Percentiles rank a stretch among this genome's conserved stretches.
Conservation (phyloP, 1,140 invertebrate genomes). For the Calephelis virginiensis region DNA sequence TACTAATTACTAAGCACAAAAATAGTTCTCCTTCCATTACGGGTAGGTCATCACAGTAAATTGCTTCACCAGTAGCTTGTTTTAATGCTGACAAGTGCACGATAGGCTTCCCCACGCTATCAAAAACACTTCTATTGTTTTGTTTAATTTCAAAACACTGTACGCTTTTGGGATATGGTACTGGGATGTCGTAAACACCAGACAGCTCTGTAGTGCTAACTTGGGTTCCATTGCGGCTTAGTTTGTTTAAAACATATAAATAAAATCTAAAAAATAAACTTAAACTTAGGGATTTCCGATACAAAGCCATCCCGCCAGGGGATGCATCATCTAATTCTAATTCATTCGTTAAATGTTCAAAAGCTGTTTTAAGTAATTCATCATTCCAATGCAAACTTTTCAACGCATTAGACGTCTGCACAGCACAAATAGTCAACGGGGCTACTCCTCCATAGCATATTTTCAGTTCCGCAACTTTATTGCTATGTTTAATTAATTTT, state of each 20-base stretch:
- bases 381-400: constrained; percentile 86
- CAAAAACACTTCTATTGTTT: constrained; percentile 72
- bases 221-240: constrained; percentile 48
- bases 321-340: constrained; percentile 86
- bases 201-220: constrained; percentile 70
- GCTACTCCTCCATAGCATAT: constrained; percentile 95
- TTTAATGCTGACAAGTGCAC: constrained; percentile 91
- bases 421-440: constrained; percentile 89
- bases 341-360: constrained; percentile 85
- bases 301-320: constrained; percentile 95
- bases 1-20: constrained; percentile 88
- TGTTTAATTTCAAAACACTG: constrained; percentile 89
- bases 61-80: constrained; percentile 94
- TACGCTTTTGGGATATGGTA: constrained; percentile 82
- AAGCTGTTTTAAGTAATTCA: constrained; percentile 82
- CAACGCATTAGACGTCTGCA: constrained; percentile 82
- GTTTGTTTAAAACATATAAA: constrained; percentile 82
- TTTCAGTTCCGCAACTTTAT: constrained; percentile 81
- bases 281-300: constrained; percentile 44
- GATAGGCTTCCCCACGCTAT: constrained; percentile 91
- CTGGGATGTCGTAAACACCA: constrained; percentile 53
- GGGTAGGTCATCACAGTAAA: constrained; percentile 73
- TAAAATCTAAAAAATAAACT: constrained; percentile 96
- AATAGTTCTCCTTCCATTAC: constrained; percentile 85
- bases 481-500: constrained; percentile 58